phyloP scores from a whole-genome alignment of 2,797 vertebrate species.

The Steatocranus sp. region DNA sequence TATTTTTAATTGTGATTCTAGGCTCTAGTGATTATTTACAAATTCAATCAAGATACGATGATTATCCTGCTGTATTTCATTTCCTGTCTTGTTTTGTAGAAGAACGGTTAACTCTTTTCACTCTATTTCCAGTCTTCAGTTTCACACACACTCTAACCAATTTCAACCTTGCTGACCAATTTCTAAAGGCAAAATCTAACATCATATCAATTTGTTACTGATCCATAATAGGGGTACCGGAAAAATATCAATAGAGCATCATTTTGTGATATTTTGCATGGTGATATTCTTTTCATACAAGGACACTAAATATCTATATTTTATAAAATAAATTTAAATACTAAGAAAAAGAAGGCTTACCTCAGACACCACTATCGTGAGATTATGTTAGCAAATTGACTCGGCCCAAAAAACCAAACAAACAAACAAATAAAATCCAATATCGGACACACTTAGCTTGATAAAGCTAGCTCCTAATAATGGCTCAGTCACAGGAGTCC shows the following conservation, averaged over 20 bases:
- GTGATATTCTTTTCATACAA: neutral
- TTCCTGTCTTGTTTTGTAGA: neutral
- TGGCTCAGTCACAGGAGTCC: neutral
- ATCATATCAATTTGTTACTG: neutral
- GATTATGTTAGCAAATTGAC: neutral
- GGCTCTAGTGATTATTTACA: neutral
- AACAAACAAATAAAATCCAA: neutral
- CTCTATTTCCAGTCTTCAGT: neutral
- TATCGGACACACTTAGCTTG: neutral
- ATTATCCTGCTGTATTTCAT: neutral
- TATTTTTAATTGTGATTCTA: neutral
- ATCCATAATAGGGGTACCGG: neutral
- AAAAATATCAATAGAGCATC: neutral
- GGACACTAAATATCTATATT: neutral
- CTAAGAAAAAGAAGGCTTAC: neutral
- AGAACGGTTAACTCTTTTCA: neutral
- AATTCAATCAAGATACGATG: neutral
- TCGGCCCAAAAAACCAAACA: rapidly evolving
- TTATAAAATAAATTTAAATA: neutral
- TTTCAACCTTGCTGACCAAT: no score
- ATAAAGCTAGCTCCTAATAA: neutral
- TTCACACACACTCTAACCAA: neutral
- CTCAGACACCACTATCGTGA: neutral
- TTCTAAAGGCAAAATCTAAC: neutral
- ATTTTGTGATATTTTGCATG: neutral